These are phyloP conservation scores for Elephantulus edwardii DNA, from an alignment of 2,113 vertebrate species.

Conservation along the genomic window DNA sequence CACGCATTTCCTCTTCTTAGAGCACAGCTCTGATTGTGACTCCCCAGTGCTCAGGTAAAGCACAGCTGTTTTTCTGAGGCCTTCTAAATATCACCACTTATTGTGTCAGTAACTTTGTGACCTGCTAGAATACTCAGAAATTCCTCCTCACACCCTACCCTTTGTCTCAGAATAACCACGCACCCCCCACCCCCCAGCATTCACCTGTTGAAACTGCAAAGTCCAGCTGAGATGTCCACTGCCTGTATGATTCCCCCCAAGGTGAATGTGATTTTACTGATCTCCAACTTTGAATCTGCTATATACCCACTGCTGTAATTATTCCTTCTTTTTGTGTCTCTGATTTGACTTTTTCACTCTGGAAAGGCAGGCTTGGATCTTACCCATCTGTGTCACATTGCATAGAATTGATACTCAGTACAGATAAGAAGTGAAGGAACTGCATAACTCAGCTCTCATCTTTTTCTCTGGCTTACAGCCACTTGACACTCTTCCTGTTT, in stretches of 20 bases:
- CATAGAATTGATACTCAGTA: background rate
- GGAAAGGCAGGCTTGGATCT: background rate
- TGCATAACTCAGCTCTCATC: background rate
- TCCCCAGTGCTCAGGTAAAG: background rate
- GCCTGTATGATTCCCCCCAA: background rate
- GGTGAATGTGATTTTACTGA: background rate
- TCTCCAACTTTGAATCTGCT: background rate
- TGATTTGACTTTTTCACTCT: background rate
- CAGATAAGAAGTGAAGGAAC: background rate
- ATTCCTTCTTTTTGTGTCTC: background rate
- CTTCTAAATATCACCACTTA: background rate
- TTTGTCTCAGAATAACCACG: background rate
- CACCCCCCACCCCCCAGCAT: background rate
- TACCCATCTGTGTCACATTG: background rate
- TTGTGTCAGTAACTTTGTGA: background rate
- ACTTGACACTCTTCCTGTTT: constrained; percentile 52
- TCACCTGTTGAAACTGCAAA: background rate
- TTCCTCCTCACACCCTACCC: background rate
- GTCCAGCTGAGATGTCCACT: background rate
- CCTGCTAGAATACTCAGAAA: background rate
- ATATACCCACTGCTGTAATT: background rate
- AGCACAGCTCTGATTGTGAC: background rate
- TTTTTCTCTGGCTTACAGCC: constrained; percentile 55
- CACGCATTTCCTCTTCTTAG: background rate
- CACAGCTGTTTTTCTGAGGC: background rate